phyloP scores from a whole-genome alignment of 2,113 vertebrate genomes.

The Amblyornis subalaris region DNA sequence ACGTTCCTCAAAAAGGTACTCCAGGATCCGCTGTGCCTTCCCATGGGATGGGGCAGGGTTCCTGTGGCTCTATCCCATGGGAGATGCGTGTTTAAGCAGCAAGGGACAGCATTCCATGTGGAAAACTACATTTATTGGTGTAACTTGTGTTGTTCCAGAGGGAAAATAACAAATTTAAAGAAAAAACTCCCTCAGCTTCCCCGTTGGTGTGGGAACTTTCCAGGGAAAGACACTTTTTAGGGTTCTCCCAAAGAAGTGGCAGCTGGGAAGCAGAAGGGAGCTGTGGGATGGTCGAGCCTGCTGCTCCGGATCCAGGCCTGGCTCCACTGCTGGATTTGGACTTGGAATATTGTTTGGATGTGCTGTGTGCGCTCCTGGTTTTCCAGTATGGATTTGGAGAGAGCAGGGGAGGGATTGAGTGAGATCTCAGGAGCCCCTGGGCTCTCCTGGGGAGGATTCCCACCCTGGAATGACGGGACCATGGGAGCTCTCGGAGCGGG shows the following conservation, averaged over 20 bases:
- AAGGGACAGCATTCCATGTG: accelerated
- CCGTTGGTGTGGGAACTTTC: accelerated
- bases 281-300: not conserved
- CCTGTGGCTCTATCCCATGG: accelerated
- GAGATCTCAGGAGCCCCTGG: not conserved
- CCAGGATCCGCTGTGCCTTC: accelerated
- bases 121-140: accelerated
- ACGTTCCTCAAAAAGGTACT: conserved; percentile 93
- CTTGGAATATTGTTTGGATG: accelerated
- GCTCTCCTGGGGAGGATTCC: not conserved
- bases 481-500: not conserved
- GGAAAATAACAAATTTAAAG: not conserved
- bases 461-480: not conserved
- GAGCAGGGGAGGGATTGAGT: not conserved
- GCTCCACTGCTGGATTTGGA: not conserved
- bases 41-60: not conserved
- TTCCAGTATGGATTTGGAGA: not conserved
- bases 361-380: not conserved
- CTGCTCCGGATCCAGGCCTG: not conserved
- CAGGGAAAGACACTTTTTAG: not conserved
- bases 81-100: accelerated
- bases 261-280: not conserved
- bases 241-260: not conserved
- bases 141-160: not conserved
- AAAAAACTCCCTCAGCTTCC: not conserved